Conservation (phyloP, 2,797 vertebrate species). For the Loris lydekkerianus region DNA sequence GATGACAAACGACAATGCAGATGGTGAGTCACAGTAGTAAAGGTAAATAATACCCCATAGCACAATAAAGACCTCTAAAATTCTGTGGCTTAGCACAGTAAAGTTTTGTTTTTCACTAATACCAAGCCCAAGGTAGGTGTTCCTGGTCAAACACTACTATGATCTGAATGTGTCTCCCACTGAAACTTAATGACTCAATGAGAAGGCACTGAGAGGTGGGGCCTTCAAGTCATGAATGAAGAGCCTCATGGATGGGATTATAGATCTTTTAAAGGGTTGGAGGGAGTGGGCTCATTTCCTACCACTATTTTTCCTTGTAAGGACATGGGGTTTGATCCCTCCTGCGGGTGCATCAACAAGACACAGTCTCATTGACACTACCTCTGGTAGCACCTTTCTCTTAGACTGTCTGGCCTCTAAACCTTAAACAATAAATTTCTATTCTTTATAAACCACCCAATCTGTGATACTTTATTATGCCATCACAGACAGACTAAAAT, state of each 20-base stretch:
- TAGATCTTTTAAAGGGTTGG: neutral
- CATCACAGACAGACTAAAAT: neutral
- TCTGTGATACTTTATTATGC: neutral
- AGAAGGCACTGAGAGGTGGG: neutral
- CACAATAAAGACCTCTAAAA: neutral
- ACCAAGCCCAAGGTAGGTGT: neutral
- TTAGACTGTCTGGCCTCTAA: neutral
- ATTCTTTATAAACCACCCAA: neutral
- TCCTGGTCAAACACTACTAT: neutral
- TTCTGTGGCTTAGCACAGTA: neutral
- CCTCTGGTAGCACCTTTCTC: neutral
- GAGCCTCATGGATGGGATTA: neutral
- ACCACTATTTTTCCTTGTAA: too few species aligned
- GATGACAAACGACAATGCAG: constrained; percentile 8
- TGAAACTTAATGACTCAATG: neutral
- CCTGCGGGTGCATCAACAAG: neutral
- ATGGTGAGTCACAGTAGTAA: neutral
- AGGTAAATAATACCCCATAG: neutral
- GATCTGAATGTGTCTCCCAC: neutral
- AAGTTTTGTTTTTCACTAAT: neutral
- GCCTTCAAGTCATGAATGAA: neutral
- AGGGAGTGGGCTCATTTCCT: neutral
- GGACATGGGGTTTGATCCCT: neutral
- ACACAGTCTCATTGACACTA: neutral
- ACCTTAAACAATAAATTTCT: neutral